Evolutionary conservation across 2,113 vertebrate genomes (phyloP), one percentile per base, ranked within the genome.

Genomic region (Capreolus pygargus): DNA sequence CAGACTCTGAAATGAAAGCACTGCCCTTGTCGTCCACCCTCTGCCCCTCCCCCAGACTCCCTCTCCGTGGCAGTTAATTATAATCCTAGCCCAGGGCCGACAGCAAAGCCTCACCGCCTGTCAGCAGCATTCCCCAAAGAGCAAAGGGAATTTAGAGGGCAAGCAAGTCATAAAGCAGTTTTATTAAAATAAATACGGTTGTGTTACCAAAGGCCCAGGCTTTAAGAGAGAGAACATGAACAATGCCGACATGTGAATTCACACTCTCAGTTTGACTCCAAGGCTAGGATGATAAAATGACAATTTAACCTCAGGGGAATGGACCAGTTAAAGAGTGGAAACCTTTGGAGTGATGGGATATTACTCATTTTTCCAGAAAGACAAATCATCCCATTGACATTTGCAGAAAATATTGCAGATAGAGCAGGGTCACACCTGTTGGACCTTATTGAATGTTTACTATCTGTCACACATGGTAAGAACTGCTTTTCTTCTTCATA

Each of bases 121-220:
- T 87, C 67, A 50, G 10, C 86, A 67, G 78, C 70, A 13, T 93
- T 90, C 94, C 45, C 83, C 21, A 30, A 87, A 95, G 92, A 97
- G 82, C 88, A 86, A 86, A 78, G 79, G 61, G 85, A 98, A 61
- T 88, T 83, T 23, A 15, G 47, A 96, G 60, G 89, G 76, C 52
- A 97, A 89, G 61, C 43, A 79, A 93, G 57, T 61, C 79, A 92
- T 76, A 92, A 83, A 79, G 95, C 89, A 88, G 28, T 83, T 89
- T 93, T 78, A 95, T 96, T 95, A 96, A 95, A 96, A 96, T 96
- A 85, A 96, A 93, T 92, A 86, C 47, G 47, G 45, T 45, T 67
- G 61, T 84, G 54, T 81, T 97, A 95, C 70, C 96, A 52, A 93
- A 95, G 91, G 28, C 39, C 16, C 47, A 91, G 74, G 47, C n/a